Evolutionary conservation across 2,888 invertebrate genomes (phyloP).

Genomic region (Linyphia triangularis): DNA sequence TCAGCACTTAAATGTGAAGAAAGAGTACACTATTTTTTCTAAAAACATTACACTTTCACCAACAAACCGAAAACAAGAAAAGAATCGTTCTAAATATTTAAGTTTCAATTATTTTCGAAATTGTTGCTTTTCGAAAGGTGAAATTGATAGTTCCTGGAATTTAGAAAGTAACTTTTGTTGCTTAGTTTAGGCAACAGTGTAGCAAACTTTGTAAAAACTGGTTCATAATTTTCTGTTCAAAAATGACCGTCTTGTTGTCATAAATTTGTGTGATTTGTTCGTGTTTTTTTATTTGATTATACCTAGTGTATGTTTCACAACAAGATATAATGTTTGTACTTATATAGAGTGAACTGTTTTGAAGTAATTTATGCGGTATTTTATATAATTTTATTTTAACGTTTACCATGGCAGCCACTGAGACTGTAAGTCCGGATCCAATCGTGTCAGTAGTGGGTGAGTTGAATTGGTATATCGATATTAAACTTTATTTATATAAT

Average conservation of each 20-base stretch:
- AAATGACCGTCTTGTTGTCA: constrained; percentile 48
- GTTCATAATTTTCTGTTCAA: constrained; percentile 56
- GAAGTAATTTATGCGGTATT: not conserved
- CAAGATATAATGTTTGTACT: constrained; percentile 7
- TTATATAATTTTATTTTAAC: constrained; percentile 8
- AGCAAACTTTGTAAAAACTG: constrained; percentile 48
- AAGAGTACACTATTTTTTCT: too few relatives aligned
- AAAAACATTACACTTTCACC: too few relatives aligned
- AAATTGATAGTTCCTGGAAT: not conserved
- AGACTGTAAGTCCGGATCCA: constrained; percentile 64
- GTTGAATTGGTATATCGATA: not conserved
- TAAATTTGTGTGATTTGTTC: constrained; percentile 22
- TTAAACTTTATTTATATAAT: not conserved
- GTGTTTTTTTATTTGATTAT: constrained; percentile 20
- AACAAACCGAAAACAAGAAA: too few relatives aligned
- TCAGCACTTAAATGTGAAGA: too few relatives aligned
- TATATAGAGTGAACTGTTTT: constrained; percentile 8
- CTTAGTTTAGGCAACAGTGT: constrained; percentile 50
- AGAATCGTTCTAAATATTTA: too few relatives aligned
- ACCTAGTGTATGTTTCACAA: not conserved
- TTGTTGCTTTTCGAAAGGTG: not conserved
- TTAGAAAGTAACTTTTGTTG: constrained; percentile 28
- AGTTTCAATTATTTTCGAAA: too few relatives aligned
- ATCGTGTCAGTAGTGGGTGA: constrained; percentile 60
- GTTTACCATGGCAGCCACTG: constrained; percentile 63